phyloP scores from a whole-genome alignment of 2,888 invertebrate genomes.

The Tricholauxania praeusta region DNA sequence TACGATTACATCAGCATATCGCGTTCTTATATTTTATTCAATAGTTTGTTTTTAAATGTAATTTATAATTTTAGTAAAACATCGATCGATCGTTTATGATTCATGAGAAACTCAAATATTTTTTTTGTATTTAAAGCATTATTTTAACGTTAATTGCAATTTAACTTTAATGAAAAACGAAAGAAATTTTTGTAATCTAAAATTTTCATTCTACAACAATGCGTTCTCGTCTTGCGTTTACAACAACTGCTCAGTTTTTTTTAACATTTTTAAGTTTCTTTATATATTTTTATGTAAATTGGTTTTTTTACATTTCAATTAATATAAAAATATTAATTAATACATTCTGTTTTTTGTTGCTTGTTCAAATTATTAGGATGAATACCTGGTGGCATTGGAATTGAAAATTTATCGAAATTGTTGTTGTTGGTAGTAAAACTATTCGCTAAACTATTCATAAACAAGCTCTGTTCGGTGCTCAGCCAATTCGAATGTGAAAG shows the following conservation, averaged over 20 bases:
- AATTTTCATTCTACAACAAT: not conserved
- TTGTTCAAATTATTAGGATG: conserved; percentile 56
- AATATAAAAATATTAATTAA: conserved; percentile 49
- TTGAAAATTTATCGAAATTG: conserved; percentile 57
- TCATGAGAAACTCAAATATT: not conserved
- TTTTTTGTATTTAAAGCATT: conserved; percentile 30
- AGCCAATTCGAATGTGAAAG: conserved; percentile 59
- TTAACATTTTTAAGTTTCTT: not conserved
- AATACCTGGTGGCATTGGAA: conserved; percentile 59
- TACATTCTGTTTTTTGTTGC: conserved; percentile 60
- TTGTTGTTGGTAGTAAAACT: conserved; percentile 57
- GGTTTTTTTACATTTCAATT: conserved; percentile 42
- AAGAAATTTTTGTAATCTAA: conserved; percentile 10
- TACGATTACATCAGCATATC: conserved; percentile 10
- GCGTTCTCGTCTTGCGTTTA: conserved; percentile 5
- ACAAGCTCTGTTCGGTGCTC: conserved; percentile 56
- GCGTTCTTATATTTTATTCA: not conserved
- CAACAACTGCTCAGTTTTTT: conserved; percentile 24
- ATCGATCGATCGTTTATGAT: conserved; percentile 25
- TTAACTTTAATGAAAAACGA: conserved; percentile 7
- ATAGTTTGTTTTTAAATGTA: not conserved
- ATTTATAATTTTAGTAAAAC: conserved; percentile 18
- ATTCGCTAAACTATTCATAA: conserved; percentile 59
- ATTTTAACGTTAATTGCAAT: conserved; percentile 21
- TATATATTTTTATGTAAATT: conserved; percentile 21